Evolutionary conservation across 2,113 vertebrate genomes (phyloP).

Genomic region (Paramisgurnus dabryanus): DNA sequence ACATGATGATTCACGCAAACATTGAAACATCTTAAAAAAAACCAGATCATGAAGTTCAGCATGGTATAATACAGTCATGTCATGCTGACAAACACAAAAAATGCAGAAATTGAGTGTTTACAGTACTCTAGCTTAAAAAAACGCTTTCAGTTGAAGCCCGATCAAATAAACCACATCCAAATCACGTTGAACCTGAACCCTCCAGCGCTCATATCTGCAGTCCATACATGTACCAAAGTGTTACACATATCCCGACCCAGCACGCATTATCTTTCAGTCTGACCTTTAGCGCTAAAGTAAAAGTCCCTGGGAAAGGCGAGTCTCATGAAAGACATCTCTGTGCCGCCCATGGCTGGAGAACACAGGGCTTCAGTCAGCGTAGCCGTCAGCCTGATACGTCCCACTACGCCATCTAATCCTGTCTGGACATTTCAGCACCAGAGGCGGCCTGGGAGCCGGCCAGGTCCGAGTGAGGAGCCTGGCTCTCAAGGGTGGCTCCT

Average conservation of each 20-base stretch:
- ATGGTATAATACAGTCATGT: neutral
- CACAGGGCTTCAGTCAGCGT: conserved; percentile 58
- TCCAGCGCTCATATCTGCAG: neutral
- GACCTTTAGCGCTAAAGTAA: conserved; percentile 42
- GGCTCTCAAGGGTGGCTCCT: conserved; percentile 38
- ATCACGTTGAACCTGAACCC: neutral
- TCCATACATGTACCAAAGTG: neutral
- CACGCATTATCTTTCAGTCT: conserved; percentile 53
- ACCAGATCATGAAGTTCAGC: neutral
- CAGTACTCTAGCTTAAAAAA: neutral
- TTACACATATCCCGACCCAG: neutral
- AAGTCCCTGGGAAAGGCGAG: conserved; percentile 64
- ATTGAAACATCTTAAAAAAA: neutral
- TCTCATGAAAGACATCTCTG: conserved; percentile 71
- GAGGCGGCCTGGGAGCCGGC: conserved; percentile 40
- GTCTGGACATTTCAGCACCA: conserved; percentile 43
- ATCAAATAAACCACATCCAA: neutral
- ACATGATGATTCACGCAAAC: no score
- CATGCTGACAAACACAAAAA: neutral
- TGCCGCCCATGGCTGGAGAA: conserved; percentile 52
- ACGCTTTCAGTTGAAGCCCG: neutral
- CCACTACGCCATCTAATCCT: conserved; percentile 49
- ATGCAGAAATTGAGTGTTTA: neutral
- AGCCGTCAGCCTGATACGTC: conserved; percentile 57
- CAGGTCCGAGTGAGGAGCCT: conserved; percentile 26